A percentile compares a stretch with the other conserved stretches of the same genome.
Conservation (phyloP, 2,797 vertebrate species). For the Helarctos malayanus region DNA sequence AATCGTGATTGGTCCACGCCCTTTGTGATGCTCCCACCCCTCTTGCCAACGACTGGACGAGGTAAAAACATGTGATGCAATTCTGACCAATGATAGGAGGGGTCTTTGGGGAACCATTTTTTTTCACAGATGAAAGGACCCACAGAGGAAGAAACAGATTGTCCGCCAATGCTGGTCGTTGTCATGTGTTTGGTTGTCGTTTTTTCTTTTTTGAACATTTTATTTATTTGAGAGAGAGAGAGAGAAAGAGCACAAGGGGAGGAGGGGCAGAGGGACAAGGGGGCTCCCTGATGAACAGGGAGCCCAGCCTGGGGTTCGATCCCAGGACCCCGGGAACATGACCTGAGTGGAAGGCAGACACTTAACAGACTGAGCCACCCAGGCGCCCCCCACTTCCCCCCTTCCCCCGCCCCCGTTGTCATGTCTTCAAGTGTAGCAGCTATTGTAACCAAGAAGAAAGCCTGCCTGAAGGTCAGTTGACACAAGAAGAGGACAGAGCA, state of each 20-base stretch:
- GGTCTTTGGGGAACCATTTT: background rate
- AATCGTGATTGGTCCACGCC: background rate
- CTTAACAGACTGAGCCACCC: background rate
- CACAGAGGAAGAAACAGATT: background rate
- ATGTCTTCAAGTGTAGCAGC: background rate
- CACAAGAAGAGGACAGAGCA: background rate
- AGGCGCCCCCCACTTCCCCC: background rate
- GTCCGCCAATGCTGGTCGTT: background rate
- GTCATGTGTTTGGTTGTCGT: background rate
- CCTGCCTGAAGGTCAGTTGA: background rate
- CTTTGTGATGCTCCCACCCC: background rate
- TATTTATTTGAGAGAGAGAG: background rate
- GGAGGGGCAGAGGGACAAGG: background rate
- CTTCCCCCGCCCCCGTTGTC: background rate
- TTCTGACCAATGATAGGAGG: background rate
- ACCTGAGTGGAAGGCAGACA: background rate
- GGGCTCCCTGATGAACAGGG: background rate
- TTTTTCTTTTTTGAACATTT: background rate
- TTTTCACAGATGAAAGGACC: background rate
- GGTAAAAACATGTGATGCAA: background rate
- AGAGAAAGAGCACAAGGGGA: background rate
- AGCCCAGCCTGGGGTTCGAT: background rate
- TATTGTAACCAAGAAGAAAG: background rate
- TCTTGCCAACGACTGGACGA: background rate
- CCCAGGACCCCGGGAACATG: background rate